Conservation (phyloP, 2,113 vertebrate species). For the Laticauda laticaudata region DNA sequence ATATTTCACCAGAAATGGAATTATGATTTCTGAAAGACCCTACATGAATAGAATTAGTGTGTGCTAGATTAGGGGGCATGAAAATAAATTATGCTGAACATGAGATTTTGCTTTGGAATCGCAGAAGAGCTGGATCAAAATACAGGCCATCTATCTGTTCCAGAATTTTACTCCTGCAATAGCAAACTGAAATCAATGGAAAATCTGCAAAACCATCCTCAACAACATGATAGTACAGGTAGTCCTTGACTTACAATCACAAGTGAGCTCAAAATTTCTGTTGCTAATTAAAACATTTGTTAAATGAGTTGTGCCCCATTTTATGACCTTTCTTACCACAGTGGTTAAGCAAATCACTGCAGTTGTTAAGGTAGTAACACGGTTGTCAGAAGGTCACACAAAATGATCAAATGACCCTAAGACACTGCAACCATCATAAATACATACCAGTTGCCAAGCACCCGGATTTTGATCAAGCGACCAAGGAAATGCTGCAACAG, state of each 20-base stretch:
- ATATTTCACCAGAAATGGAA: background rate
- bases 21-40: background rate
- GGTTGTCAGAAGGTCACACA: background rate
- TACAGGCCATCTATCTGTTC: background rate
- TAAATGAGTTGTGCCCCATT: background rate
- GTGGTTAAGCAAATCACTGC: background rate
- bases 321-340: background rate
- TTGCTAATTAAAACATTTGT: background rate
- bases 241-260: background rate
- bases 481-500: background rate
- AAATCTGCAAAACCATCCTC: background rate
- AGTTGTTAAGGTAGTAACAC: background rate
- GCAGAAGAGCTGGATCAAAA: background rate
- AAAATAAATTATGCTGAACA: background rate
- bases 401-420: background rate
- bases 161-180: background rate
- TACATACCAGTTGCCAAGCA: background rate
- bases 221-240: background rate
- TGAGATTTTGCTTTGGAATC: background rate
- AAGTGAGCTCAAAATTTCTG: background rate
- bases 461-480: background rate
- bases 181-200: background rate
- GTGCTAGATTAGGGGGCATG: background rate
- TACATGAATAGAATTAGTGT: background rate
- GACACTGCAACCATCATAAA: background rate